Conservation (phyloP, 1,140 invertebrate genomes). For the Drusus annulatus region DNA sequence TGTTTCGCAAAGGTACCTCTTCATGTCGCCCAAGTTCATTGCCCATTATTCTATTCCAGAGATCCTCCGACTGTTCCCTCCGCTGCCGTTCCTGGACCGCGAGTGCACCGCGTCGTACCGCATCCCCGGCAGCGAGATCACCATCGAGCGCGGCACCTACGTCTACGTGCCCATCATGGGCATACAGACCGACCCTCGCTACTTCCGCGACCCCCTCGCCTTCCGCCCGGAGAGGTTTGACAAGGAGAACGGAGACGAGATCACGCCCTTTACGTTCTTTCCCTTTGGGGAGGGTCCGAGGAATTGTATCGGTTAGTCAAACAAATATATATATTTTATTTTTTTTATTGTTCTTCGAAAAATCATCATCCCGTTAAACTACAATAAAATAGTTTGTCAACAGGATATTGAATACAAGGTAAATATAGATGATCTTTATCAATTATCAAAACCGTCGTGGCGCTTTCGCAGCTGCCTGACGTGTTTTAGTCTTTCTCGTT, state of each 20-base stretch:
- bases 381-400: too few relatives aligned
- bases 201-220: conserved; percentile 78
- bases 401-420: too few relatives aligned
- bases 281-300: conserved; percentile 60
- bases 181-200: conserved; percentile 75
- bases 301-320: conserved; percentile 55
- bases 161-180: conserved; percentile 73
- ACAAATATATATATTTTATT: too few relatives aligned
- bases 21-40: too few relatives aligned
- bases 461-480: too few relatives aligned
- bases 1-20: too few relatives aligned
- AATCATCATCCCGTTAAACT: too few relatives aligned
- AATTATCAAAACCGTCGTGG: too few relatives aligned
- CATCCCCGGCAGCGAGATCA: conserved; percentile 70
- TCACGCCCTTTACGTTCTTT: conserved; percentile 55
- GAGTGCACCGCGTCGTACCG: conserved; percentile 71
- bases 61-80: conserved; percentile 74
- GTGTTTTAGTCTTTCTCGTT: too few relatives aligned
- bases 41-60: conserved; percentile 62
- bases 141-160: conserved; percentile 71
- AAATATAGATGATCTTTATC: too few relatives aligned
- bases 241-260: conserved; percentile 32
- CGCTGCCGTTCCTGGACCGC: conserved; percentile 72
- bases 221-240: conserved; percentile 84
- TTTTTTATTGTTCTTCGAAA: too few relatives aligned